Conservation (phyloP, 2,113 vertebrate species). For the Copsychus sechellarum region DNA sequence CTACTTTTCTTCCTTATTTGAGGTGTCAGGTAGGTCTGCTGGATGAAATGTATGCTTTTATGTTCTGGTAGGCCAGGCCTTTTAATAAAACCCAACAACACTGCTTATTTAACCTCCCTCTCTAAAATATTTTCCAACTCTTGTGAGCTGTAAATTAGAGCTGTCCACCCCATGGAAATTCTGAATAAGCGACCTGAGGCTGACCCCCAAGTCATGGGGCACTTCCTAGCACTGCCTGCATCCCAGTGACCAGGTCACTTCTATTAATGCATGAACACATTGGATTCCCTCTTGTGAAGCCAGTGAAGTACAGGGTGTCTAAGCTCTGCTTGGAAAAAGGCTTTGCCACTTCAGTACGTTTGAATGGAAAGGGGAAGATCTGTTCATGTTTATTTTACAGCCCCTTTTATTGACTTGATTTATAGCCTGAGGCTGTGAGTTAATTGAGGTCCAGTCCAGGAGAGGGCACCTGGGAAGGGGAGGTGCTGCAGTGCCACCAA, state of each 20-base stretch:
- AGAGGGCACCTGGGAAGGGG: constrained; percentile 74
- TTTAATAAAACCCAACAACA: background rate
- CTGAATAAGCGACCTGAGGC: constrained; percentile 56
- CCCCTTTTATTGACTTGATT: constrained; percentile 80
- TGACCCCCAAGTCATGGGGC: constrained; percentile 56
- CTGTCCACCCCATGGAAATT: background rate
- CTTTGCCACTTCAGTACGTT: constrained; percentile 79
- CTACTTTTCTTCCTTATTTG: constrained; percentile 24
- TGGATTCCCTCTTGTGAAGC: constrained; percentile 58
- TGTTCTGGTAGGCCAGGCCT: background rate
- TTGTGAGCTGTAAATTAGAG: constrained; percentile 30
- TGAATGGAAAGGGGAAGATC: constrained; percentile 77
- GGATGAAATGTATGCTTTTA: constrained; percentile 3
- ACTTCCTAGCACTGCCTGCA: background rate
- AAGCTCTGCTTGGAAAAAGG: constrained; percentile 57
- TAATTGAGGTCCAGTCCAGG: constrained; percentile 77
- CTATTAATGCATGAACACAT: constrained; percentile 55
- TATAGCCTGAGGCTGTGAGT: constrained; percentile 80
- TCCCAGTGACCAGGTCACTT: constrained; percentile 71
- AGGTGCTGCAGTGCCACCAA: background rate
- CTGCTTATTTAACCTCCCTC: constrained; percentile 45
- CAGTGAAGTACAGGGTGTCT: constrained; percentile 72
- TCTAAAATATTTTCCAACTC: background rate
- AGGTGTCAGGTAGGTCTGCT: background rate
- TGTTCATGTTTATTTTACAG: constrained; percentile 82